Evolutionary conservation across 2,113 vertebrate species (phyloP).

Genomic region (Gallinago jamesoni): DNA sequence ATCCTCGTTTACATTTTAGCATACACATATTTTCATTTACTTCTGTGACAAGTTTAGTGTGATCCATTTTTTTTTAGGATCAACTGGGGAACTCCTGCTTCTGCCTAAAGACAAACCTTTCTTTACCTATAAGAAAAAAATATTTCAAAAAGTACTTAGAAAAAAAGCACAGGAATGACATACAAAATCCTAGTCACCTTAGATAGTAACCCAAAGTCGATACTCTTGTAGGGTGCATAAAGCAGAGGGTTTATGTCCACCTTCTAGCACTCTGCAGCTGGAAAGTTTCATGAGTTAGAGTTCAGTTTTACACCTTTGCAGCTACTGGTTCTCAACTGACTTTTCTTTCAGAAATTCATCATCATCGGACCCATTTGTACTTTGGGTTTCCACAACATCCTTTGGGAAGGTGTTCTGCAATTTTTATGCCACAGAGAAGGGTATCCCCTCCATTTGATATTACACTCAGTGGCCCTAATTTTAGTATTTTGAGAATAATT

Average conservation of each 20-base stretch:
- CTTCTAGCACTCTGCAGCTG: not conserved
- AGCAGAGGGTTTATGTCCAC: not conserved
- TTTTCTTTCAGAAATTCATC: not conserved
- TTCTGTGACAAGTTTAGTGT: not conserved
- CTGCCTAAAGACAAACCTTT: not conserved
- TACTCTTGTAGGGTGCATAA: not conserved
- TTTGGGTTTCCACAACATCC: not conserved
- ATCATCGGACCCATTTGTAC: not conserved
- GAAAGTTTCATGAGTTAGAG: not conserved
- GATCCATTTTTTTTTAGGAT: not conserved
- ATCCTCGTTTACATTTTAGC: not conserved
- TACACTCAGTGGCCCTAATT: not conserved
- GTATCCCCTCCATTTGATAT: not conserved
- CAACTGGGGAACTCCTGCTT: not conserved
- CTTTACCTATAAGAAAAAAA: not conserved
- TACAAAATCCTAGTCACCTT: not conserved
- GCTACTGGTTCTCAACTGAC: not conserved
- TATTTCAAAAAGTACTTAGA: not conserved
- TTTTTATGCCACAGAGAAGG: not conserved
- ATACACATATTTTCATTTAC: not conserved
- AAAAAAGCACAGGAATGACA: not conserved
- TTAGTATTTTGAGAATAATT: not conserved
- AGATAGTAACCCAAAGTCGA: not conserved
- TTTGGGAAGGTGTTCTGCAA: not conserved
- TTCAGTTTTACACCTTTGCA: not conserved